Conservation (phyloP, 2,888 invertebrate genomes). For the Orthosia cruda region DNA sequence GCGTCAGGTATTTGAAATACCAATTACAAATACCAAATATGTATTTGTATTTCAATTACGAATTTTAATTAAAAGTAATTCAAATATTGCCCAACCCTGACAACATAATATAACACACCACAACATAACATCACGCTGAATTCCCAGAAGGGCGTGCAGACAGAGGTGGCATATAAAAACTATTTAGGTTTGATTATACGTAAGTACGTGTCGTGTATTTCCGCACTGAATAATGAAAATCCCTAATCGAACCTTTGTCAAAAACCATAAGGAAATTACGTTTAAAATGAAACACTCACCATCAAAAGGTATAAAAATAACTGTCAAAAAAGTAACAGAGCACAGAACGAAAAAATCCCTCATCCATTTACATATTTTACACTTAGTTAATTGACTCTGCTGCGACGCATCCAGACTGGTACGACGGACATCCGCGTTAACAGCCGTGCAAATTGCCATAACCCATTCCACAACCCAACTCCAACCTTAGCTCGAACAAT, state of each 20-base stretch:
- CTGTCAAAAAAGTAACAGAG: slow-evolving; percentile 39
- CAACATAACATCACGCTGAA: too few species aligned
- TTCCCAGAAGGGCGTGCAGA: too few species aligned
- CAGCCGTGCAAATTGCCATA: slow-evolving; percentile 69
- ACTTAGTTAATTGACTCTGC: slow-evolving; percentile 82
- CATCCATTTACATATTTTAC: slow-evolving; percentile 84
- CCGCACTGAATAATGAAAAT: neutral
- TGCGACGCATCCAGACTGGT: slow-evolving; percentile 73
- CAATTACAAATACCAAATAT: slow-evolving; percentile 23
- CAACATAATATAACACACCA: too few species aligned
- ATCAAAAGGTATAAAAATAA: slow-evolving; percentile 17
- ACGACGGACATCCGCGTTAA: slow-evolving; percentile 71
- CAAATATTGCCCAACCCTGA: too few species aligned
- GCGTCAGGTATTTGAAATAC: too few species aligned
- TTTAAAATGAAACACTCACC: slow-evolving; percentile 1
- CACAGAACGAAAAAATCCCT: slow-evolving; percentile 54
- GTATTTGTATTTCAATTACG: slow-evolving; percentile 71
- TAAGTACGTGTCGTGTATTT: neutral
- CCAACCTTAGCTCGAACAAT: neutral
- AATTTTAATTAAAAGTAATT: too few species aligned
- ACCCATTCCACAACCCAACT: slow-evolving; percentile 20
- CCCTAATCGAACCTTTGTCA: neutral
- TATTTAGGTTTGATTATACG: too few species aligned
- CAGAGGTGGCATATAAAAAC: neutral
- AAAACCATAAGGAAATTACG: neutral